phyloP scores from a whole-genome alignment of 2,113 vertebrate genomes.

The Alouatta palliata region DNA sequence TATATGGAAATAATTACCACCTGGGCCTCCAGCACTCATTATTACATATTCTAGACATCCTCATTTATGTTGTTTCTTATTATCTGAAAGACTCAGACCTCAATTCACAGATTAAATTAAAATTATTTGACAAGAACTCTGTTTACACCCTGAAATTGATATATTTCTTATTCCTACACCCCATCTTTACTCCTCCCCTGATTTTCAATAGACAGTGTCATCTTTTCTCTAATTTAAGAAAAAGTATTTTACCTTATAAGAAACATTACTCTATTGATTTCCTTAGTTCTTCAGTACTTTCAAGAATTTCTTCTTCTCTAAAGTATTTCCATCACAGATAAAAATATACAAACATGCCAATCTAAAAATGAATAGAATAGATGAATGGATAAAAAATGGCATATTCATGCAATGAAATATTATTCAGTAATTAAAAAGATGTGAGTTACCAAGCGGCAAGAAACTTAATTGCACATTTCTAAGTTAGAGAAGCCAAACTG shows the following conservation, averaged over 20 bases:
- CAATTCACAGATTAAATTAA: neutral
- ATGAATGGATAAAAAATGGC: neutral
- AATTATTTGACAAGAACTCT: neutral
- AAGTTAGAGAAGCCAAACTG: neutral
- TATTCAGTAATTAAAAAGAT: neutral
- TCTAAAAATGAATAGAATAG: neutral
- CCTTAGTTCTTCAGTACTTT: neutral
- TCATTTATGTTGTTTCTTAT: neutral
- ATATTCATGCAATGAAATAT: neutral
- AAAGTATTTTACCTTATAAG: neutral
- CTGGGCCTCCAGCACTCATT: neutral
- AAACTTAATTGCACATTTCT: neutral
- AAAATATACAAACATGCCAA: neutral
- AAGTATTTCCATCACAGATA: neutral
- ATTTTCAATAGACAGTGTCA: neutral
- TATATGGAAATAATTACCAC: neutral
- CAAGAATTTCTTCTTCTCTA: neutral
- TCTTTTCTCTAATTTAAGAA: neutral
- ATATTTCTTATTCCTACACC: neutral
- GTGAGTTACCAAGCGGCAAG: neutral
- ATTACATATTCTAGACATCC: neutral
- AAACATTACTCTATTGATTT: neutral
- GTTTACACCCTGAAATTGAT: neutral
- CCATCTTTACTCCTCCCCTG: neutral
- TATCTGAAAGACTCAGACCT: neutral